Evolutionary conservation across 2,113 vertebrate genomes (phyloP).

Genomic region (Danio rerio): DNA sequence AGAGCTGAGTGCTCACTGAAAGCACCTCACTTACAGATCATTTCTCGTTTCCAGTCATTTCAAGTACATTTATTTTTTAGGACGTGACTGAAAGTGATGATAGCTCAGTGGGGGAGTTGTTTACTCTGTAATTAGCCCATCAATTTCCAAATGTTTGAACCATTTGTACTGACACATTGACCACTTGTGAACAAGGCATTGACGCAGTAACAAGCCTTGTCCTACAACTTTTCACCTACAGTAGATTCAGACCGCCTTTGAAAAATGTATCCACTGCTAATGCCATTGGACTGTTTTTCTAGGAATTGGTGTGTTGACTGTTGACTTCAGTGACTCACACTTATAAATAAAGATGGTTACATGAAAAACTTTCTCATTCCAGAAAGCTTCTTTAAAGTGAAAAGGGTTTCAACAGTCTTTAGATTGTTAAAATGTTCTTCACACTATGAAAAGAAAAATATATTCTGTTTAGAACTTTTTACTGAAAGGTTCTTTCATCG

Average conservation of each 20-base stretch:
- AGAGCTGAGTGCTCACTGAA: background rate
- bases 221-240: background rate
- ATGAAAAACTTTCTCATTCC: no score
- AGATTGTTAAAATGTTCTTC: no score
- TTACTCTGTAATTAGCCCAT: slow-evolving; percentile 2
- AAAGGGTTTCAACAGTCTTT: no score
- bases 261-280: background rate
- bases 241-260: background rate
- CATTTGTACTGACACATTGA: background rate
- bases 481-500: no score
- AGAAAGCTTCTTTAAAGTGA: no score
- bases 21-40: background rate
- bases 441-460: no score
- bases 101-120: background rate
- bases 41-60: background rate
- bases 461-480: no score
- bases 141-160: background rate
- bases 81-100: background rate
- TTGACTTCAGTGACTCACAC: no score
- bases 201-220: background rate
- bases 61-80: background rate
- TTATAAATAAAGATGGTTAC: no score
- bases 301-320: no score
- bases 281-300: background rate
- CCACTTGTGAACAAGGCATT: background rate